Percentiles rank a stretch among this genome's conserved stretches.
These are phyloP conservation scores for Hormiphora californensis DNA, from an alignment of 37 sponge, comb jelly and placozoan genomes.

Conservation along the genomic window DNA sequence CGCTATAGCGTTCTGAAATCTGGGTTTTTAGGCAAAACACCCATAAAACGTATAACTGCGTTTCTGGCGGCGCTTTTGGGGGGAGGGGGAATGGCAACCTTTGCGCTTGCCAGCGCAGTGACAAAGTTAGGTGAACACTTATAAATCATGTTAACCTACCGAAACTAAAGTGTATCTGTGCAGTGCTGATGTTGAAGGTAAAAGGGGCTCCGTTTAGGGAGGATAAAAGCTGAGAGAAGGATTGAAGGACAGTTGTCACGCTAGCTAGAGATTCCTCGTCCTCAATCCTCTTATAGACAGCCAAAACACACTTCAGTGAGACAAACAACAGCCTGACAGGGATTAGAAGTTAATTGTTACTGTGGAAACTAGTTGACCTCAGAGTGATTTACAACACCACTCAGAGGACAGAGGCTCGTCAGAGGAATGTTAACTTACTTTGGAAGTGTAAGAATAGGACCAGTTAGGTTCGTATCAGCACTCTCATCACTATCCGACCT, in stretches of 20 bases:
- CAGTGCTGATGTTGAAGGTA: conserved; percentile 42
- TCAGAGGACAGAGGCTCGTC: no score
- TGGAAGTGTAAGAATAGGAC: conserved; percentile 7
- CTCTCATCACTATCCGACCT: background rate
- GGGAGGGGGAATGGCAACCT: no score
- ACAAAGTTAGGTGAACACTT: no score
- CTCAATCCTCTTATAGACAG: conserved; percentile 27
- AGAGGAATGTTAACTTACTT: conserved; percentile 19
- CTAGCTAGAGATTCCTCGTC: background rate
- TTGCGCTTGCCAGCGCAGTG: no score
- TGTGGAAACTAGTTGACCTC: no score
- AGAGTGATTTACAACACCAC: no score
- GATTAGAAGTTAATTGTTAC: no score
- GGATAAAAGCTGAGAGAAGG: background rate
- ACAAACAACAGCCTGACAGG: conserved; percentile 31
- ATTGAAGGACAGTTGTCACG: background rate
- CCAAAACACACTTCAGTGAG: conserved; percentile 30
- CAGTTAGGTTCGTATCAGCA: background rate
- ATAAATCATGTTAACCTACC: no score
- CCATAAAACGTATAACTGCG: no score
- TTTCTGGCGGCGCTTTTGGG: no score
- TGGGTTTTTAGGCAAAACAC: no score
- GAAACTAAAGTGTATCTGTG: background rate
- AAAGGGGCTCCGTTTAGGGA: conserved; percentile 40
- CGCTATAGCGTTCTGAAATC: no score